Percentiles rank a stretch among this genome's conserved stretches.
Evolutionary conservation across 2,113 vertebrate genomes (phyloP).

Genomic region (Lonchura striata): DNA sequence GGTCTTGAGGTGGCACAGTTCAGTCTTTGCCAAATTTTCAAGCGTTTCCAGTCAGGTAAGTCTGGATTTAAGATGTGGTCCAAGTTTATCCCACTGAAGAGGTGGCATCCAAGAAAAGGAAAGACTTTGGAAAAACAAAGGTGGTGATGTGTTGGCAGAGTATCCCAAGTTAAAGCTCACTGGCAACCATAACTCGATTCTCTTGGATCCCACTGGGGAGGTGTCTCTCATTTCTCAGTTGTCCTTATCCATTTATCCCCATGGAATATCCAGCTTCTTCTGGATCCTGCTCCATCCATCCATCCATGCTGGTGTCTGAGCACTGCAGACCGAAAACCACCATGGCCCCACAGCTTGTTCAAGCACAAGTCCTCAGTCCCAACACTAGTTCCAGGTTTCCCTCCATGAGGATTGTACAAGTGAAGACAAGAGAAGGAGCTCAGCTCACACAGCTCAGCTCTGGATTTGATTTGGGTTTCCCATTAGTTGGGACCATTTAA

Average conservation of each 20-base stretch:
- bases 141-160: background rate
- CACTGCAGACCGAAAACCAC: rapidly evolving
- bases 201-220: background rate
- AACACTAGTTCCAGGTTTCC: background rate
- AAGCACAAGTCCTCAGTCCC: background rate
- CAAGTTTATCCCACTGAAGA: background rate
- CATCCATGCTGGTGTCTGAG: background rate
- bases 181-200: background rate
- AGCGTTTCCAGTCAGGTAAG: background rate
- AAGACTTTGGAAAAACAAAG: background rate
- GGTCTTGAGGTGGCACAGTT: background rate
- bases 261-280: background rate
- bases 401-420: background rate
- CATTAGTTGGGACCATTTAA: rapidly evolving
- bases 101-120: background rate
- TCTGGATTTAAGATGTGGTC: background rate
- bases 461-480: background rate
- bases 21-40: background rate
- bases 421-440: background rate
- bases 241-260: background rate
- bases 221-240: background rate
- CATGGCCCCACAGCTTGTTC: background rate
- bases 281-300: background rate
- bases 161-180: background rate
- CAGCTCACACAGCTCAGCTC: background rate